These are phyloP conservation scores for Aethes cnicana DNA, from an alignment of 2,888 invertebrate species.

Conservation along the genomic window DNA sequence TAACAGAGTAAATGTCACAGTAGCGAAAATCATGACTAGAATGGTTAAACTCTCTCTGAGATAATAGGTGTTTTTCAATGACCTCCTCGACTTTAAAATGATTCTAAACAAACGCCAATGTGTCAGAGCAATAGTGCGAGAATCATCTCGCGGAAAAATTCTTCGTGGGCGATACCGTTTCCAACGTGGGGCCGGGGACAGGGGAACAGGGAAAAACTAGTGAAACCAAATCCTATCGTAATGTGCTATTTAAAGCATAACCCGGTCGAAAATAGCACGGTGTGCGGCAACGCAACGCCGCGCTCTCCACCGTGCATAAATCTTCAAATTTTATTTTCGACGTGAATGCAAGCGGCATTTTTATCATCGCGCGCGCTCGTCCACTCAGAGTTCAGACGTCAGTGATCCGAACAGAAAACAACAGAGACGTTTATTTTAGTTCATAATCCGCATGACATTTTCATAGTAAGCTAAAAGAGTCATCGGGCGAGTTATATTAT, in stretches of 20 bases:
- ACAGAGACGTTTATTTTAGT: constrained; percentile 36
- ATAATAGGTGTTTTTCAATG: constrained; percentile 1
- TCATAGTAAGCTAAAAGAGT: constrained; percentile 13
- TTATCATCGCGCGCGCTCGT: constrained; percentile 44
- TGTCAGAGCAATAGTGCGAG: constrained; percentile 51
- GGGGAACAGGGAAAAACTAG: constrained; percentile 79
- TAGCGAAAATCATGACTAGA: constrained; percentile 1
- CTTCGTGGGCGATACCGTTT: constrained; percentile 64
- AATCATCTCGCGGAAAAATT: constrained; percentile 59
- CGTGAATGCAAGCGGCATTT: constrained; percentile 65
- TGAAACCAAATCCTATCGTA: constrained; percentile 82
- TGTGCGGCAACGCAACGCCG: constrained; percentile 78
- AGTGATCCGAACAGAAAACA: constrained; percentile 40
- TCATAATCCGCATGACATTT: constrained; percentile 20
- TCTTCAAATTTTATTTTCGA: constrained; percentile 78
- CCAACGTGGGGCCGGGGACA: constrained; percentile 68
- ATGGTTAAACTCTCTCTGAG: not conserved
- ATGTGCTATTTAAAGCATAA: constrained; percentile 82
- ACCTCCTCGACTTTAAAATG: constrained; percentile 9
- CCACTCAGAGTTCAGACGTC: constrained; percentile 48
- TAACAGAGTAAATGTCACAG: constrained; percentile 5
- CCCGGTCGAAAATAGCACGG: constrained; percentile 78
- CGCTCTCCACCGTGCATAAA: constrained; percentile 76
- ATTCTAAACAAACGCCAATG: constrained; percentile 45
- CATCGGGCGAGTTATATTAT: constrained; percentile 7